phyloP scores from a whole-genome alignment of 2,113 vertebrate genomes.

The Dolichotis patagonum region DNA sequence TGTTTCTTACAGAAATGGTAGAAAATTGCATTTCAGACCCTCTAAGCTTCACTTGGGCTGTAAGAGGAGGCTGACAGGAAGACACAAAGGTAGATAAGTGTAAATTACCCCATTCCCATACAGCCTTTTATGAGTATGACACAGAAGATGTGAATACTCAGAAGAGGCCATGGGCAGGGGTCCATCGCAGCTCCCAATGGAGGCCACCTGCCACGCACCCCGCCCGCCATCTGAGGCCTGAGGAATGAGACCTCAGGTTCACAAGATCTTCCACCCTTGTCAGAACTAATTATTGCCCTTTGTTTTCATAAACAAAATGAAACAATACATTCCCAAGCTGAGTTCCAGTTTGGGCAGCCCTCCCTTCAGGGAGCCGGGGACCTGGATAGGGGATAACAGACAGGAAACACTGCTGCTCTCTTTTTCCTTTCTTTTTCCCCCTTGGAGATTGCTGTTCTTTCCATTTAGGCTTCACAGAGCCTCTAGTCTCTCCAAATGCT shows the following conservation, averaged over 20 bases:
- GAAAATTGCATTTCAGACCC: background rate
- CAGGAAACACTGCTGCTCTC: slow-evolving; percentile 34
- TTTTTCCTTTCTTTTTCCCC: background rate
- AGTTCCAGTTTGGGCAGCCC: background rate
- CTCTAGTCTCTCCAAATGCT: background rate
- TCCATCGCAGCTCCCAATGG: background rate
- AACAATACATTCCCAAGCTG: background rate
- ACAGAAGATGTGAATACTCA: background rate
- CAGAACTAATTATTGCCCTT: background rate
- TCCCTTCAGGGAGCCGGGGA: background rate
- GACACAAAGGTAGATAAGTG: background rate
- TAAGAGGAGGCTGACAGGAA: rapidly evolving
- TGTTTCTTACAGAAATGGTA: background rate
- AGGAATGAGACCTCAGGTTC: background rate
- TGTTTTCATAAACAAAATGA: slow-evolving; percentile 47
- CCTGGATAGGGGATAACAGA: background rate
- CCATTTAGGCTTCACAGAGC: slow-evolving; percentile 58
- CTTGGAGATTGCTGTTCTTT: slow-evolving; percentile 55
- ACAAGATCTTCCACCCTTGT: background rate
- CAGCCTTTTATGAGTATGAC: background rate
- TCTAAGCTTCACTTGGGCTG: background rate
- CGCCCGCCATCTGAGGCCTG: background rate
- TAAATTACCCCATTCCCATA: background rate
- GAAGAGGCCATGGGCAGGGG: background rate
- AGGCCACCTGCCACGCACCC: background rate